Evolutionary conservation across 1,140 invertebrate species (phyloP).

Genomic region (Monochamus saltuarius): DNA sequence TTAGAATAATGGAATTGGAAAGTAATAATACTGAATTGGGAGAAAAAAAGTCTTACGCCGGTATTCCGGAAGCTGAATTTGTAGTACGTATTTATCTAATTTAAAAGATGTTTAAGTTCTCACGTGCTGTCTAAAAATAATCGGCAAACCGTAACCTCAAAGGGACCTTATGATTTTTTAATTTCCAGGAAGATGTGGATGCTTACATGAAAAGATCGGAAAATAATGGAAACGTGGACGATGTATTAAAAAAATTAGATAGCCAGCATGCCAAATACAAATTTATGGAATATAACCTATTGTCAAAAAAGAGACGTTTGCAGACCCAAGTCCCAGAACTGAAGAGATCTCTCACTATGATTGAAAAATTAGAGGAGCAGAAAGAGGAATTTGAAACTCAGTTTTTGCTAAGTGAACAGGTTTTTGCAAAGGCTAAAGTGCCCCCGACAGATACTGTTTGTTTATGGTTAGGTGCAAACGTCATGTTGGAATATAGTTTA

Average conservation of each 20-base stretch:
- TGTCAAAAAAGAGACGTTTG: slow-evolving; percentile 79
- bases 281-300: slow-evolving; percentile 92
- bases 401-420: slow-evolving; percentile 93
- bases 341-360: slow-evolving; percentile 87
- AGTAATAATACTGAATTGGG: slow-evolving; percentile 34
- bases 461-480: slow-evolving; percentile 98
- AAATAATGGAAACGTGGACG: slow-evolving; percentile 77
- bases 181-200: slow-evolving; percentile 90
- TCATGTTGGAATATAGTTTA: slow-evolving; percentile 96
- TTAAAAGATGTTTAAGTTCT: neutral
- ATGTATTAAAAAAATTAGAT: slow-evolving; percentile 81
- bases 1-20: slow-evolving; percentile 31
- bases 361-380: slow-evolving; percentile 82
- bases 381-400: slow-evolving; percentile 84
- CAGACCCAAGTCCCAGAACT: slow-evolving; percentile 92
- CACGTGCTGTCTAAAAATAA: slow-evolving; percentile 25
- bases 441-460: slow-evolving; percentile 92
- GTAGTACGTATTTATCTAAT: slow-evolving; percentile 61
- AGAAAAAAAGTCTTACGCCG: slow-evolving; percentile 72
- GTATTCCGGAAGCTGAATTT: slow-evolving; percentile 80
- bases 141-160: slow-evolving; percentile 21
- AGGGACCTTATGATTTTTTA: slow-evolving; percentile 20
- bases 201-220: slow-evolving; percentile 83
- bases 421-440: slow-evolving; percentile 86
- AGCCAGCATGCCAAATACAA: slow-evolving; percentile 95